phyloP scores from a whole-genome alignment of 2,113 vertebrate genomes.

The Pedetes capensis region DNA sequence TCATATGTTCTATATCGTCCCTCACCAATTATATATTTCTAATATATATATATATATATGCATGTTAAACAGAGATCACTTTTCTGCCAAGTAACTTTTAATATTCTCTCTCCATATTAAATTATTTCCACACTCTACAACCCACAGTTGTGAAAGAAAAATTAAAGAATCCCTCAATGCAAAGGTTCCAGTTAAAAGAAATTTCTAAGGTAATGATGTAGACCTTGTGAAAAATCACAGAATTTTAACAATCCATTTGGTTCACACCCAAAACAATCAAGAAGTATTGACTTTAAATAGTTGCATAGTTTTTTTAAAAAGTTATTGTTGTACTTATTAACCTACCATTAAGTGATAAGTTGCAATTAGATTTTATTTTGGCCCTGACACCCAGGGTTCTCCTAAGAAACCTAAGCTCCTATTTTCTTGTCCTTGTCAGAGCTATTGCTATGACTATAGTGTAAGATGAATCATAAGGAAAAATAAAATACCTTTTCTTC shows the following conservation, averaged over 20 bases:
- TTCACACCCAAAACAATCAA: background rate
- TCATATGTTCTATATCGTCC: background rate
- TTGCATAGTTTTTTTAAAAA: background rate
- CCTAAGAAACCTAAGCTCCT: background rate
- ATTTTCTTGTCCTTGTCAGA: background rate
- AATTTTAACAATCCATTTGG: background rate
- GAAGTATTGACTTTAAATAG: background rate
- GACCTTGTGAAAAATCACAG: background rate
- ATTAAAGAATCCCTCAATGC: background rate
- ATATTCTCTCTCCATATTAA: background rate
- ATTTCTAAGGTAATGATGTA: background rate
- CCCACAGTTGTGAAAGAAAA: background rate
- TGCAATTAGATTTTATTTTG: conserved; percentile 14
- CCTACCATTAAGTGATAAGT: background rate
- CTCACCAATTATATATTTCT: background rate
- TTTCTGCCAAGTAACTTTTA: background rate
- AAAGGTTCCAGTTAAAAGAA: background rate
- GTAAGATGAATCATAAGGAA: background rate
- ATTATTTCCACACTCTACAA: background rate
- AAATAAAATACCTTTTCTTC: background rate
- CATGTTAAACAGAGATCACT: background rate
- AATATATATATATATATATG: background rate
- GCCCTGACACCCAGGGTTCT: background rate
- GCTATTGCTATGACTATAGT: background rate
- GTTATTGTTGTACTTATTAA: background rate